These are phyloP conservation scores for Grapholita molesta DNA, from an alignment of 1,140 invertebrate genomes.

Conservation along the genomic window DNA sequence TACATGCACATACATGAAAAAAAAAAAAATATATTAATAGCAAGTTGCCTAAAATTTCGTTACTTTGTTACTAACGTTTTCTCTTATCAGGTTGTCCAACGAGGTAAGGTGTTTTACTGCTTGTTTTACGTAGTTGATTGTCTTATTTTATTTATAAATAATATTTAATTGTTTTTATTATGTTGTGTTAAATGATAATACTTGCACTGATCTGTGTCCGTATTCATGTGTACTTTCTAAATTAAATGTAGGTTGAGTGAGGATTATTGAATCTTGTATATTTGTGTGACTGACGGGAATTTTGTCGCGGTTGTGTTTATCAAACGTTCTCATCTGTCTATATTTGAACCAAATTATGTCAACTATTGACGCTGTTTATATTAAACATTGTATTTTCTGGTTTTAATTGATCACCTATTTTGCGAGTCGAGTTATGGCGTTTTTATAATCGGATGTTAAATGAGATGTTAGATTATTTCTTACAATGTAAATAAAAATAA, in stretches of 20 bases:
- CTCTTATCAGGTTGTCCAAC: slow-evolving; percentile 43
- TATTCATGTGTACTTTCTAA: not conserved
- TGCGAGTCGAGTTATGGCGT: not conserved
- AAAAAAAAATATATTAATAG: not conserved
- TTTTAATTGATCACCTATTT: not conserved
- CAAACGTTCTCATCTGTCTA: not conserved
- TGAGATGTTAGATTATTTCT: not conserved
- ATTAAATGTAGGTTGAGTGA: not conserved
- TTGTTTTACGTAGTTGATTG: slow-evolving; percentile 39
- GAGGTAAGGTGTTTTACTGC: slow-evolving; percentile 46
- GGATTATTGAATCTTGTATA: not conserved
- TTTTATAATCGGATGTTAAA: not conserved
- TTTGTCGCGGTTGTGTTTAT: not conserved
- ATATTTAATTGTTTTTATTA: slow-evolving; percentile 26
- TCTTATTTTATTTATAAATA: slow-evolving; percentile 18
- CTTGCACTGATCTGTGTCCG: slow-evolving; percentile 12
- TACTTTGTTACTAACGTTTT: slow-evolving; percentile 34
- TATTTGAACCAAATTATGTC: not conserved
- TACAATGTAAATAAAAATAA: not conserved
- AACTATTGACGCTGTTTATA: not conserved
- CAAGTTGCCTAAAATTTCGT: slow-evolving; percentile 28
- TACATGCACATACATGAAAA: too few species aligned
- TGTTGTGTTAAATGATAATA: slow-evolving; percentile 23
- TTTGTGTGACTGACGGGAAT: not conserved
- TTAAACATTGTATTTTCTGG: not conserved